Base-by-base conservation (phyloP, 2,113 vertebrate genomes). In the Cromileptes altivelis region DNA sequence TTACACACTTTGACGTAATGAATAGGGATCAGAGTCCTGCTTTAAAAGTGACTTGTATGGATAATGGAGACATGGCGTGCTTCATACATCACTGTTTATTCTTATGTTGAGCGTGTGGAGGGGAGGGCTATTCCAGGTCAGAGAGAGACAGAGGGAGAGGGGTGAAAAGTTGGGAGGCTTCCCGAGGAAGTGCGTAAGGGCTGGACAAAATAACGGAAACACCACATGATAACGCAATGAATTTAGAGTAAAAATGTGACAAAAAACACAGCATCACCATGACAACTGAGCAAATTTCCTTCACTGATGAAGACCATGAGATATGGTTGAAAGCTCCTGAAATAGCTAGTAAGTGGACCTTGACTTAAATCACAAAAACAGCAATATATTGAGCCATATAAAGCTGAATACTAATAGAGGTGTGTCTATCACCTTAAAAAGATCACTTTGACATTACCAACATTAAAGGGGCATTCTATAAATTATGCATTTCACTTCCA, bases 1-100 rank as follows among this genome's bases (percentile, higher is more conserved):
- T 77, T 91, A 88, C 80, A 84, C 79, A 75, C 90, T 92, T 90
- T 90, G 92, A 92, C 92, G 84, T 92, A 93, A 93, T 89, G 90
- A 91, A 91, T 88, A 82, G 80, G 78, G 85, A 89, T 91, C 89
- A 82, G 85, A 87, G 70, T 81, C 73, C 68, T 47, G 78, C 45
- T 90, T 88, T 80, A 82, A 72, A 75, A 75, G 81, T 6, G 18
- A 80, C 85, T 74, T 61, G 77, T 86, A 58, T 52, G 71, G 83
- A 90, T 86, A 81, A 87, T 73, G 85, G 61, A 87, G 85, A 86
- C 72, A 60, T 25, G 19, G 75, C 58, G 69, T 67, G 80, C 65
- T 81, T 80, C 82, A 91, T 87, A 80, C 75, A 86, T 91, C 87
- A 82, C 82, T 86, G 88, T 82, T 88, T 89, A 68, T 85, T 78